These are phyloP conservation scores for Dusona sp. DNA, from an alignment of 2,888 invertebrate species.

Conservation along the genomic window DNA sequence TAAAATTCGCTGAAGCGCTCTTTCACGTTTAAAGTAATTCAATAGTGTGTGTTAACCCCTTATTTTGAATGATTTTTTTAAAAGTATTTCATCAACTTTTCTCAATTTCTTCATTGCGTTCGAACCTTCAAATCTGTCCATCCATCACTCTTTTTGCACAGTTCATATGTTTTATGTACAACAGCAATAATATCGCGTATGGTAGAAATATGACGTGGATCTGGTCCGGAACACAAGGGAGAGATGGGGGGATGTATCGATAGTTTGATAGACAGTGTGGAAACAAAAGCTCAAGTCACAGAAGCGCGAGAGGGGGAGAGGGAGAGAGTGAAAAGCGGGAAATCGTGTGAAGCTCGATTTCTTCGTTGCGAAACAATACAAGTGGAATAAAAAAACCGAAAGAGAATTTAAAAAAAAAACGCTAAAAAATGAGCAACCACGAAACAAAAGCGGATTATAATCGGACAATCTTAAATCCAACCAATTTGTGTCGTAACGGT, in stretches of 20 bases:
- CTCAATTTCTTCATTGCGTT: background rate
- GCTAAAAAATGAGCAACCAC: background rate
- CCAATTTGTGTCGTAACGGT: background rate
- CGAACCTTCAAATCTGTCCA: background rate
- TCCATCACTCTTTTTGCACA: background rate
- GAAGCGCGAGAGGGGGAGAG: background rate
- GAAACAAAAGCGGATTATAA: background rate
- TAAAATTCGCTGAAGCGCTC: too few species aligned
- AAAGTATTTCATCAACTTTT: background rate
- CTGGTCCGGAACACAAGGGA: conserved; percentile 32
- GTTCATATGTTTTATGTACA: conserved; percentile 1
- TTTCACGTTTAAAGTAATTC: background rate
- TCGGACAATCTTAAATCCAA: too few species aligned
- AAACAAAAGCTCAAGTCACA: conserved; percentile 49
- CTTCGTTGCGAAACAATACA: conserved; percentile 29
- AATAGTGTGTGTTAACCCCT: background rate
- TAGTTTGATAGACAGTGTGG: conserved; percentile 35
- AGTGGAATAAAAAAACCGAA: background rate
- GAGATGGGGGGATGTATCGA: conserved; percentile 31
- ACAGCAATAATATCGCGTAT: conserved; percentile 41
- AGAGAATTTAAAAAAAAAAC: background rate
- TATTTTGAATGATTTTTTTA: background rate
- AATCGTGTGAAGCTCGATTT: conserved; percentile 54
- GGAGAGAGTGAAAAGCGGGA: background rate
- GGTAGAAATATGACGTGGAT: conserved; percentile 49